Evolutionary conservation across 2,888 invertebrate species (phyloP).

Genomic region (Phasia obesa): DNA sequence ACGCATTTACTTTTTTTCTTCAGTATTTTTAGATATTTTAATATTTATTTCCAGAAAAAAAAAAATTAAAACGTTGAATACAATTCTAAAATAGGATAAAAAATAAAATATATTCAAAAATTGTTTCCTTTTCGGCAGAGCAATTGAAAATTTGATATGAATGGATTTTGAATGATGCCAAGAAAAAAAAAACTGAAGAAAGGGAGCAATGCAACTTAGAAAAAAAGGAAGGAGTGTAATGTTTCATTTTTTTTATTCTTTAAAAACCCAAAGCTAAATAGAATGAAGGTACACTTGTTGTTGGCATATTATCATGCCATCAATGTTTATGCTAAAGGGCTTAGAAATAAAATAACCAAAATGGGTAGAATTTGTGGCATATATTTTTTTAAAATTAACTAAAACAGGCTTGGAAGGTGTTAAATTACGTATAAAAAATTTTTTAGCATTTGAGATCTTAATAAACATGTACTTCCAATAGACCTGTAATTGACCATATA

Average conservation of each 20-base stretch:
- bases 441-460: too few species aligned
- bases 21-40: constrained; percentile 52
- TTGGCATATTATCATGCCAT: constrained; percentile 46
- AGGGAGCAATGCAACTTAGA: not conserved
- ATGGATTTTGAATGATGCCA: constrained; percentile 73
- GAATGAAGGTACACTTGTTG: constrained; percentile 37
- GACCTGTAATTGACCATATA: too few species aligned
- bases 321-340: not conserved
- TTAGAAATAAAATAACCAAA: not conserved
- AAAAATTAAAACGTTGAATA: constrained; percentile 22
- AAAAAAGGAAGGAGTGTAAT: not conserved
- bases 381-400: too few species aligned
- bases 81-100: constrained; percentile 30
- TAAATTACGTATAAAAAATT: too few species aligned
- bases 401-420: too few species aligned
- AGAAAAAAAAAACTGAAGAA: constrained; percentile 25
- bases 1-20: constrained; percentile 46
- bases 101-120: constrained; percentile 65
- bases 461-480: too few species aligned
- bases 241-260: not conserved
- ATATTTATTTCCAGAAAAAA: constrained; percentile 26
- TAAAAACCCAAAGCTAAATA: constrained; percentile 43
- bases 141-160: constrained; percentile 75
- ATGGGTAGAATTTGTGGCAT: not conserved
- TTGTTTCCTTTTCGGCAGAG: constrained; percentile 71